Percentiles rank a stretch among this genome's conserved stretches.
Conservation (phyloP, 53 echinoderm and acorn worm species). For the Apostichopus leukothele region DNA sequence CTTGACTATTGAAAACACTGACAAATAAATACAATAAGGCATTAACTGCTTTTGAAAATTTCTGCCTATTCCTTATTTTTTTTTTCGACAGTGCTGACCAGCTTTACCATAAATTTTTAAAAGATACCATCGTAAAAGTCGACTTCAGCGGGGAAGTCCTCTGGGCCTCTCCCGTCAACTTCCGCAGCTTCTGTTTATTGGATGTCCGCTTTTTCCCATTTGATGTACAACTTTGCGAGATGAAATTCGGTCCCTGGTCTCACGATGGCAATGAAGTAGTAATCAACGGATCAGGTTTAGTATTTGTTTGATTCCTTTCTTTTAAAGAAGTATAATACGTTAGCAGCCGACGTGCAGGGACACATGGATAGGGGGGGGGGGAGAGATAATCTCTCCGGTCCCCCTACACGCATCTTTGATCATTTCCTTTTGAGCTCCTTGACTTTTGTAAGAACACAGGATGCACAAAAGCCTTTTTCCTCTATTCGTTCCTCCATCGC, state of each 20-base stretch:
- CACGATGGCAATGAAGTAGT: slow-evolving; percentile 85
- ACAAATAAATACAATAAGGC: too few relatives aligned
- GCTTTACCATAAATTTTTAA: slow-evolving; percentile 61
- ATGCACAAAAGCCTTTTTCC: too few relatives aligned
- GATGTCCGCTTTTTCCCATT: slow-evolving; percentile 88
- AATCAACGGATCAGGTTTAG: slow-evolving; percentile 72
- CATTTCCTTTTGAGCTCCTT: too few relatives aligned
- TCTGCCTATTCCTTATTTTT: not conserved
- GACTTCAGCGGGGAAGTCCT: slow-evolving; percentile 67
- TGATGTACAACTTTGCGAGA: slow-evolving; percentile 83
- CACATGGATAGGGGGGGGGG: too few relatives aligned
- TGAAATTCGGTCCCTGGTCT: slow-evolving; percentile 99
- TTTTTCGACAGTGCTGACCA: slow-evolving; percentile 52
- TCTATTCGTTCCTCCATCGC: too few relatives aligned
- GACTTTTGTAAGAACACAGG: too few relatives aligned
- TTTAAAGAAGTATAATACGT: too few relatives aligned
- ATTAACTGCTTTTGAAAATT: too few relatives aligned
- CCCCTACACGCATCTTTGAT: too few relatives aligned
- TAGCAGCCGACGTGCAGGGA: too few relatives aligned
- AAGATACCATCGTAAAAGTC: slow-evolving; percentile 73
- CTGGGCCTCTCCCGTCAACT: slow-evolving; percentile 96
- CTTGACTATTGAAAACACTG: too few relatives aligned
- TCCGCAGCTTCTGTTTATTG: slow-evolving; percentile 82
- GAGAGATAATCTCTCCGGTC: too few relatives aligned
- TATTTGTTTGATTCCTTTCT: not conserved